Base-by-base conservation (phyloP, 1,140 invertebrate species). In the Diuraphis noxia region DNA sequence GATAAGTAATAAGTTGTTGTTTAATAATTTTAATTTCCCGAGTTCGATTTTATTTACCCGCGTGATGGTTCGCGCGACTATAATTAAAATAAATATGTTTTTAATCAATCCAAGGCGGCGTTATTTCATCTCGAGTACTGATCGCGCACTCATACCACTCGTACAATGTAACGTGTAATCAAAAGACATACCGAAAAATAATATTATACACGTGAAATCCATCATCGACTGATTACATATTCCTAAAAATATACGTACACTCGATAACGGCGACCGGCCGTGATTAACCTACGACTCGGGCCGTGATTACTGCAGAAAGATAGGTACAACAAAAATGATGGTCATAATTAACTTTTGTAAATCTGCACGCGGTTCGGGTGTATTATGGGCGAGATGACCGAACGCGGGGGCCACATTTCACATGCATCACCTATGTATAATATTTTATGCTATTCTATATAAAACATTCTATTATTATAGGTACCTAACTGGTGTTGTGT, bases 81-180 rank as follows among this genome's bases (percentile, higher is more conserved):
- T n/a, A 72, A 72, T 72, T 72, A 72, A n/a, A 72, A 72, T 72
- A n/a, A 72, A 72, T 72, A n/a, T 72, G 17, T 72, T 72, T 63
- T 72, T 72, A 72, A 72, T 72, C 56, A n/a, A 72, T 72, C n/a
- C 30, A 56, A 10, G 4, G 30, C 30, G 30, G 56, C 56, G 56
- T 3, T n/a, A 63, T 63, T 63, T 63, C 56, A 63, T 63, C 56
- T 63, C 10, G 56, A 63, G n/a, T n/a, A n/a, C 30, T 63, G 56
- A 63, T n/a, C n/a, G n/a, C 56, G 10, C 56, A 9, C 56, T 72
- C 23, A n/a, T 72, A 72, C 56, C 5, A 72, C 56, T 5, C 30
- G 3, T 63, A 63, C n/a, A 6, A n/a, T n/a, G 56, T 72, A 72
- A 72, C 30, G n/a, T n/a, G 13, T 72, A n/a, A 72, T 72, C 56